A percentile compares a stretch with the other conserved stretches of the same genome.
Evolutionary conservation across 2,797 vertebrate species (phyloP).

Genomic region (Clarias pachynema): DNA sequence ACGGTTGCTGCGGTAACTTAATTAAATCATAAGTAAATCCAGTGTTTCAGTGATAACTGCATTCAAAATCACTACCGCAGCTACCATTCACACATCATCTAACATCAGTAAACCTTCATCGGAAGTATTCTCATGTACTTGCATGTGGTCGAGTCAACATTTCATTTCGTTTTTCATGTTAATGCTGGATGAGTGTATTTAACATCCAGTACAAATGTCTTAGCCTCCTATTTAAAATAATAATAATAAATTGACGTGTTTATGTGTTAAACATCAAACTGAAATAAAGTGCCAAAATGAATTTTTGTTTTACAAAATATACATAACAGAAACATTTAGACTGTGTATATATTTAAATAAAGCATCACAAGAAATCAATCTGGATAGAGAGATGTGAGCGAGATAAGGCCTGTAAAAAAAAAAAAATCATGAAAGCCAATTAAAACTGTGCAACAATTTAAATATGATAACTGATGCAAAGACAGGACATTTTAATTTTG

Average conservation of each 20-base stretch:
- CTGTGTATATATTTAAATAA: not conserved
- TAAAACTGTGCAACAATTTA: not conserved
- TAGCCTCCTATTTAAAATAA: not conserved
- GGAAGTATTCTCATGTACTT: not conserved
- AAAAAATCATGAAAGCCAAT: not conserved
- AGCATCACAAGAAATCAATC: not conserved
- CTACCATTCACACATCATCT: not conserved
- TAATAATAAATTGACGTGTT: not conserved
- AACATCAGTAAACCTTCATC: not conserved
- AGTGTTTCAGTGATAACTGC: not conserved
- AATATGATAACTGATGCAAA: not conserved
- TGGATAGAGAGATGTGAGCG: not conserved
- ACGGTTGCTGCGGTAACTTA: not conserved
- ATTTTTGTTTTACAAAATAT: not conserved
- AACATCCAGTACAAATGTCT: slow-evolving; percentile 15
- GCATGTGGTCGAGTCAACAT: not conserved
- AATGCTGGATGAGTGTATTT: not conserved
- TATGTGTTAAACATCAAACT: not conserved
- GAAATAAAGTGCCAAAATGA: not conserved
- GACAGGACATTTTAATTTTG: not conserved
- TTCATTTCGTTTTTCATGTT: not conserved
- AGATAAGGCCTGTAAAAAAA: not conserved
- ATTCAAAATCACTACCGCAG: not conserved
- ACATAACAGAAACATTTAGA: not conserved
- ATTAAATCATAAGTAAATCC: not conserved